Evolutionary conservation across 2,888 invertebrate species (phyloP).

Genomic region (Aspidiotus destructor): DNA sequence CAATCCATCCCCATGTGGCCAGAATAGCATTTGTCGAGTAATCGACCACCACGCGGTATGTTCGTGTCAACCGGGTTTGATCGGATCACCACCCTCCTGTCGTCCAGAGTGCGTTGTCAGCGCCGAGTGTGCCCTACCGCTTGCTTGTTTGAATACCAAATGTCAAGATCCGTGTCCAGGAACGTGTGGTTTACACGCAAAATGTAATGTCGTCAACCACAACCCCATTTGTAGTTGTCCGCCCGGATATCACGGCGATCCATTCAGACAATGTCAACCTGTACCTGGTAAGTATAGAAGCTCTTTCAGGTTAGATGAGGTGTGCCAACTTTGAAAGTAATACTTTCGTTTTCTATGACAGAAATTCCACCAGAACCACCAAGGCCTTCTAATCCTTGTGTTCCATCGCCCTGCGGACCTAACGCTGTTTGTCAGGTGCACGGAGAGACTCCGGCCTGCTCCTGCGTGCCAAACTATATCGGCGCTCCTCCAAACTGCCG

Average conservation of each 20-base stretch:
- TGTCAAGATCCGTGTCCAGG: slow-evolving; percentile 57
- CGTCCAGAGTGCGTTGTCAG: slow-evolving; percentile 56
- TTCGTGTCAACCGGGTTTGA: slow-evolving; percentile 60
- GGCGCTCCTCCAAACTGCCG: slow-evolving; percentile 50
- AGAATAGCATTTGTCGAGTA: slow-evolving; percentile 58
- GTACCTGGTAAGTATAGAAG: slow-evolving; percentile 44
- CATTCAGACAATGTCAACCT: slow-evolving; percentile 54
- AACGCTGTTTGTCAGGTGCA: slow-evolving; percentile 41
- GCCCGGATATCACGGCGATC: slow-evolving; percentile 53
- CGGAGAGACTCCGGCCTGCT: slow-evolving; percentile 40
- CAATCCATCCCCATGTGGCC: slow-evolving; percentile 60
- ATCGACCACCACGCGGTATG: slow-evolving; percentile 54
- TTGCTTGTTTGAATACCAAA: slow-evolving; percentile 56
- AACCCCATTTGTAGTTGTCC: slow-evolving; percentile 59
- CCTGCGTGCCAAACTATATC: slow-evolving; percentile 39
- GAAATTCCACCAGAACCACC: slow-evolving; percentile 38
- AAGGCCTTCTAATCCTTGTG: slow-evolving; percentile 51
- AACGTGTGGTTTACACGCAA: slow-evolving; percentile 53
- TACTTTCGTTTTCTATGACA: slow-evolving; percentile 3
- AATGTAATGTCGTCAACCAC: slow-evolving; percentile 57
- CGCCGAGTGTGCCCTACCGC: slow-evolving; percentile 56
- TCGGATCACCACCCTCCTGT: slow-evolving; percentile 57
- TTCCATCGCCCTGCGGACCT: slow-evolving; percentile 47
- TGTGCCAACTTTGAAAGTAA: too few relatives aligned
- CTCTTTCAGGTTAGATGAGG: slow-evolving; percentile 26